phyloP scores from a whole-genome alignment of 2,113 vertebrate genomes.

The Trochalopteron elliotii region DNA sequence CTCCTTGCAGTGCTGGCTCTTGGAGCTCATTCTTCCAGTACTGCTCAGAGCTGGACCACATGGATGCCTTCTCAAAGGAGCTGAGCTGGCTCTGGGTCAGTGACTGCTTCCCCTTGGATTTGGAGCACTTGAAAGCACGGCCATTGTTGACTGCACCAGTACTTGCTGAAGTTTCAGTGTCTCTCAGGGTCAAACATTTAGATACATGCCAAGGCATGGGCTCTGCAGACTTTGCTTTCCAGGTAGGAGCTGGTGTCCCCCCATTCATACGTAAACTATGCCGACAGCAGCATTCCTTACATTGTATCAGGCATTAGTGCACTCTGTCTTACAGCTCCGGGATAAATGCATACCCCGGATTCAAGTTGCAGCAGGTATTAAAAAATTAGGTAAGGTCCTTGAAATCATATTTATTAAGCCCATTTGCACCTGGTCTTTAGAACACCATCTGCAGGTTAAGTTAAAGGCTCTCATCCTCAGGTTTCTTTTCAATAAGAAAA shows the following conservation, averaged over 20 bases:
- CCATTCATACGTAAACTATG: neutral
- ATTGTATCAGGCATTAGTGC: conserved; percentile 27
- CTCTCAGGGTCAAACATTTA: neutral
- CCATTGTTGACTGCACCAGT: rapidly evolving
- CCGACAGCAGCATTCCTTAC: conserved; percentile 49
- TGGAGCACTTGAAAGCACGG: neutral
- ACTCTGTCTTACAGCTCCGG: neutral
- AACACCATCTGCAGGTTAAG: neutral
- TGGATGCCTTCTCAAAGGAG: neutral
- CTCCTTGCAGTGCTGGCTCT: rapidly evolving
- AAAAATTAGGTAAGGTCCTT: neutral
- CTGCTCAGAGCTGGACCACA: neutral
- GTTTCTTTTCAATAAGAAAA: neutral
- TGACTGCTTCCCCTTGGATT: neutral
- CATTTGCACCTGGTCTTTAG: neutral
- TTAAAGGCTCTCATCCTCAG: neutral
- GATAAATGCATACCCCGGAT: conserved; percentile 2
- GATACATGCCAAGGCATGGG: neutral
- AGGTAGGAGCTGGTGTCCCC: neutral
- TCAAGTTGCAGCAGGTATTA: conserved; percentile 31
- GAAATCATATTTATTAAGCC: neutral
- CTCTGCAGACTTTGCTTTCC: neutral
- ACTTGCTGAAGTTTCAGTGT: neutral
- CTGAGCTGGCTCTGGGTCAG: neutral
- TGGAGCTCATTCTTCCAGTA: neutral